These are phyloP conservation scores for Promerops cafer DNA, from an alignment of 2,113 vertebrate genomes.

Conservation along the genomic window DNA sequence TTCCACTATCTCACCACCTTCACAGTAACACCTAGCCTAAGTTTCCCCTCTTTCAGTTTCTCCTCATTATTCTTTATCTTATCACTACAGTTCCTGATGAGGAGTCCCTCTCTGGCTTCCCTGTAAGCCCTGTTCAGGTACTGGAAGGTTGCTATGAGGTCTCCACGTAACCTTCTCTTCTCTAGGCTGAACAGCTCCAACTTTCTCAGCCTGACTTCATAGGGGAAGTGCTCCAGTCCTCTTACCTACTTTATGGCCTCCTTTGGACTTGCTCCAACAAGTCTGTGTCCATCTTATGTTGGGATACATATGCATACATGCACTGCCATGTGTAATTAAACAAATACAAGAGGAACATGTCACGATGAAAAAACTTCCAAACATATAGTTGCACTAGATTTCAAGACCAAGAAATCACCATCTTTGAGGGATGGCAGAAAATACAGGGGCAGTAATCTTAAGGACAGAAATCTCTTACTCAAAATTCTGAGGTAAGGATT, in stretches of 20 bases:
- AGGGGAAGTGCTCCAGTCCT: background rate
- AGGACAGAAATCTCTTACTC: background rate
- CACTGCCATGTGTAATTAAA: background rate
- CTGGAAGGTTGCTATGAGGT: background rate
- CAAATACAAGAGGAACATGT: background rate
- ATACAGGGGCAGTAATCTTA: background rate
- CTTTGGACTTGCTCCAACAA: background rate
- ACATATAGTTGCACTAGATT: background rate
- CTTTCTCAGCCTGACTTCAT: background rate
- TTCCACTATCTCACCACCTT: background rate
- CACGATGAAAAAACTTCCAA: fast-evolving
- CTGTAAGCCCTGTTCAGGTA: background rate
- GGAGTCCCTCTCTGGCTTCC: background rate
- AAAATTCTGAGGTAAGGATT: background rate
- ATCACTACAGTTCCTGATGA: background rate
- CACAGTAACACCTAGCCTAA: background rate
- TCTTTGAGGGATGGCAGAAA: background rate
- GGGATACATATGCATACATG: background rate
- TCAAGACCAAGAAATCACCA: background rate
- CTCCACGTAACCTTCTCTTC: fast-evolving
- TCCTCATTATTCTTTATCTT: background rate
- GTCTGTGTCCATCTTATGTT: background rate
- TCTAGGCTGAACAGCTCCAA: background rate
- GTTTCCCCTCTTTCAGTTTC: background rate
- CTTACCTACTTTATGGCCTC: background rate